These are phyloP conservation scores for Cyaniris semiargus DNA, from an alignment of 2,888 invertebrate species.

Conservation along the genomic window DNA sequence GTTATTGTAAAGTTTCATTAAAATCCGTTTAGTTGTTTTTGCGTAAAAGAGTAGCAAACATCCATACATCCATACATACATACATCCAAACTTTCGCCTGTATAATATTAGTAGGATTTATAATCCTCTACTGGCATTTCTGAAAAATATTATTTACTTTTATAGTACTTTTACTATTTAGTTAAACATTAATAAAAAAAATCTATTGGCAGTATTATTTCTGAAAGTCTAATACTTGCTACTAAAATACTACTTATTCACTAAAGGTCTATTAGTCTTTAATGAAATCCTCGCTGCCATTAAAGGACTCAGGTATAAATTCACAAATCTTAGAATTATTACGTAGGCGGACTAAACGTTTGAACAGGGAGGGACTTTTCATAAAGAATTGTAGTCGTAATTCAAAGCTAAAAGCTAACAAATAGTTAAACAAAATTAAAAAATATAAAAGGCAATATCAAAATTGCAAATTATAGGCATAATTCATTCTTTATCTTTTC, in stretches of 20 bases:
- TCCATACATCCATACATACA: too few relatives aligned
- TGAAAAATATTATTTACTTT: not conserved
- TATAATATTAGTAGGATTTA: too few relatives aligned
- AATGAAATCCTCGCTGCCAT: not conserved
- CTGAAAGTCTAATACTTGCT: not conserved
- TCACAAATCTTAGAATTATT: slow-evolving; percentile 29
- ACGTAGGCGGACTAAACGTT: slow-evolving; percentile 21
- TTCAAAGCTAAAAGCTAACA: not conserved
- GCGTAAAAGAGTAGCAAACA: too few relatives aligned
- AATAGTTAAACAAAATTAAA: not conserved
- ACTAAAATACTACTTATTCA: not conserved
- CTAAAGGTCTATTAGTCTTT: slow-evolving; percentile 4
- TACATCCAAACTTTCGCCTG: too few relatives aligned
- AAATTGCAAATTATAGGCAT: not conserved
- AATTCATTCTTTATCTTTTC: not conserved
- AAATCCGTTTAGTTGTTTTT: too few relatives aligned
- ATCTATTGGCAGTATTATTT: not conserved
- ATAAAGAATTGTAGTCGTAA: not conserved
- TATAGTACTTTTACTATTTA: too few relatives aligned
- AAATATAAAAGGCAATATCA: not conserved
- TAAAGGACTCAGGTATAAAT: slow-evolving; percentile 24
- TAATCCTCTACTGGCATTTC: not conserved
- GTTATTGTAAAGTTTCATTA: too few relatives aligned
- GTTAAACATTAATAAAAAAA: too few relatives aligned
- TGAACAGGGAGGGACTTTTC: not conserved